Evolutionary conservation across 1,140 invertebrate species (phyloP).

Genomic region (Xylocopa sonorina): DNA sequence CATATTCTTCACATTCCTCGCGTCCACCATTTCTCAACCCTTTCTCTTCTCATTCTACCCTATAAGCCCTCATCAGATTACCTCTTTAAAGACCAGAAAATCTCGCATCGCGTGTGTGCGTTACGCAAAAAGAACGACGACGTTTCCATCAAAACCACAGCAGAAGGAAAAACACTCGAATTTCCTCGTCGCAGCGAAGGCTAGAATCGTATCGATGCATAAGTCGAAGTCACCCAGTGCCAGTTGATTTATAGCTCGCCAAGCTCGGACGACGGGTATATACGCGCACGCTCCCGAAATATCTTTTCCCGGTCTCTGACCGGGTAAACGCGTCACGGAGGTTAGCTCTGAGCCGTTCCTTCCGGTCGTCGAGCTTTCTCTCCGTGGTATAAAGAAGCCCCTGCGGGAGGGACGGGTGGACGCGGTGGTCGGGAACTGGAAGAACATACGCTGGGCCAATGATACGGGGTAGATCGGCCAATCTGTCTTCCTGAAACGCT

Average conservation of each 20-base stretch:
- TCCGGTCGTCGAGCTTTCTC: conserved; percentile 50
- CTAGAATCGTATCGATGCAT: conserved; percentile 58
- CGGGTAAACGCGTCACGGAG: background rate
- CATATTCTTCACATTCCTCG: background rate
- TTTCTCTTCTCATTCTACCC: background rate
- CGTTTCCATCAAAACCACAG: too few species aligned
- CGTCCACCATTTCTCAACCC: background rate
- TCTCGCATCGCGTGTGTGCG: too few species aligned
- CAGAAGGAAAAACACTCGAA: too few species aligned
- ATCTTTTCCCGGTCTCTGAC: conserved; percentile 23
- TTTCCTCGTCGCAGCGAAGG: conserved; percentile 34
- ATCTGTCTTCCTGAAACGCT: conserved; percentile 10
- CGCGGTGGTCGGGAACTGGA: background rate
- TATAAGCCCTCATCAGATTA: background rate
- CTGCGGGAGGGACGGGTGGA: background rate
- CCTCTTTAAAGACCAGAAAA: too few species aligned
- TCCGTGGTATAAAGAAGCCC: conserved; percentile 13
- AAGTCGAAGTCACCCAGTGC: conserved; percentile 50
- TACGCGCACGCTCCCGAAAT: conserved; percentile 33
- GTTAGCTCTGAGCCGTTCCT: conserved; percentile 23
- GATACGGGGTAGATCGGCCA: conserved; percentile 31
- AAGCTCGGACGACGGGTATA: conserved; percentile 27
- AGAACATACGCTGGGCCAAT: conserved; percentile 30
- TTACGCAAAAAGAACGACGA: conserved; percentile 39
- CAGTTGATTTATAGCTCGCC: conserved; percentile 63